Conservation (phyloP, 35 echinoderm and acorn worm species). For the Lytechinus variegatus region DNA sequence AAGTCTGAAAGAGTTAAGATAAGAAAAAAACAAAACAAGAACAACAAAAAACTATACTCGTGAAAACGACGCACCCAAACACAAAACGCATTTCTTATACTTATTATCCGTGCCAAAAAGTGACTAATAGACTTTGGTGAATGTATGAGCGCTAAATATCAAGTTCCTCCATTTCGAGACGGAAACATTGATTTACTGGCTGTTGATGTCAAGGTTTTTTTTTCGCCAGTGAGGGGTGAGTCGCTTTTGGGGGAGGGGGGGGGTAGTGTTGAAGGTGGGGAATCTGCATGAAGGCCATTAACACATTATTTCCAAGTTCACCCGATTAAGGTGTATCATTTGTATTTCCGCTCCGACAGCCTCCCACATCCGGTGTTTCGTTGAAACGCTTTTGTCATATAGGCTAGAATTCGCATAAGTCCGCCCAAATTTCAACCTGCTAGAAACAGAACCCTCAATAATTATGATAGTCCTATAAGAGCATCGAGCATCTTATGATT, state of each 20-base stretch:
- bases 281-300: not conserved
- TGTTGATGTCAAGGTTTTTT: not conserved
- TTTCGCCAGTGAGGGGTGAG: not conserved
- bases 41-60: too few species aligned
- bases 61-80: not conserved
- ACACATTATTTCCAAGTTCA: not conserved
- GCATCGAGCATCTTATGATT: too few species aligned
- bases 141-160: not conserved
- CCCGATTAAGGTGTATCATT: not conserved
- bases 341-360: not conserved
- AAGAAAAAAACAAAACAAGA: too few species aligned
- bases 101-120: not conserved
- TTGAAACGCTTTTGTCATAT: not conserved
- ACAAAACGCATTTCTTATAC: not conserved
- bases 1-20: too few species aligned
- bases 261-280: not conserved
- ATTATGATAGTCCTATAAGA: too few species aligned
- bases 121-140: not conserved
- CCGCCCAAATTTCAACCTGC: too few species aligned
- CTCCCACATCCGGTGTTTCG: not conserved
- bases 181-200: constrained; percentile 27
- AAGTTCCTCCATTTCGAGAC: not conserved
- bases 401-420: too few species aligned
- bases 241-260: not conserved
- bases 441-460: too few species aligned